Evolutionary conservation across 2,888 invertebrate genomes (phyloP), one percentile per base, ranked within the genome.

Genomic region (Sinodicranocentrus sp.): DNA sequence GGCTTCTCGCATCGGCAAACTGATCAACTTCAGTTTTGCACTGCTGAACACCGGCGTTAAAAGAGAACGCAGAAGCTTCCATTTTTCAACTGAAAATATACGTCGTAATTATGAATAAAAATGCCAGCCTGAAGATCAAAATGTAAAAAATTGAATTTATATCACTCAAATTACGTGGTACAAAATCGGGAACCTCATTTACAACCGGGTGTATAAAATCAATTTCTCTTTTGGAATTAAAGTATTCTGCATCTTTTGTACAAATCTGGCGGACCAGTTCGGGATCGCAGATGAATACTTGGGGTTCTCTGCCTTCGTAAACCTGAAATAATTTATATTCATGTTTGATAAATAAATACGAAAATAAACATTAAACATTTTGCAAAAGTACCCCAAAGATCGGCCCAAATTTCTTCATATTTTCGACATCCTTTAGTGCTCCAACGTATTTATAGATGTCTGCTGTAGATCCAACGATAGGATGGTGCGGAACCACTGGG

Each of bases 341-440:
- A n/a, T n/a, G n/a, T n/a, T n/a, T n/a, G n/a, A n/a, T n/a, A n/a
- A n/a, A n/a, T n/a, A n/a, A n/a, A n/a, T n/a, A n/a, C n/a, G n/a
- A n/a, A n/a, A n/a, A n/a, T n/a, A n/a, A n/a, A n/a, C n/a, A n/a
- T n/a, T n/a, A n/a, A n/a, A n/a, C n/a, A n/a, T n/a, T n/a, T n/a
- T n/a, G n/a, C n/a, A n/a, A 63, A 10, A n/a, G 8, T 68, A 88
- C 88, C 72, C 88, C 88, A 72, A 73, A 88, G 23, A 88, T 59
- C n/a, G 73, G 54, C 0, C 88, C 88, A 52, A 84, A 82, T 67
- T 78, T 57, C 17, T 87, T 71, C 59, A 85, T 84, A 59, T 82
- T 57, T 76, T 84, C 48, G n/a, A 87, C 83, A 65, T 88, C 88
- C 3, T 82, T 72, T 1, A 82, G 19, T 1, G 68, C 82, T 10